These are phyloP conservation scores for Eupithecia vulgata DNA, from an alignment of 2,888 invertebrate species.

Conservation along the genomic window DNA sequence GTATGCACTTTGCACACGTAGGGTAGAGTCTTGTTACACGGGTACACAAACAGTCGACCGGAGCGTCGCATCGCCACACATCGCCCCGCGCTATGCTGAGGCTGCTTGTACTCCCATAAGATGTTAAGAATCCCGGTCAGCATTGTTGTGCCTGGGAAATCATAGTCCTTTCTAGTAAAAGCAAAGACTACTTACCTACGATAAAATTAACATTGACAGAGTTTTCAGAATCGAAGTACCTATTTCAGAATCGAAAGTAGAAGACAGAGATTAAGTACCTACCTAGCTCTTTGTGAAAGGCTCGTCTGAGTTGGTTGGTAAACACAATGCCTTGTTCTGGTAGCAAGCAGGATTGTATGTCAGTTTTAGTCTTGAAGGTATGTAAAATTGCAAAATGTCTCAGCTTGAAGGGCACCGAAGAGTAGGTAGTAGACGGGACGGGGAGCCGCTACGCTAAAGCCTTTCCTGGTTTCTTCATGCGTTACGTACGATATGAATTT, in stretches of 20 bases:
- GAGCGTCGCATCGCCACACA: slow-evolving; percentile 60
- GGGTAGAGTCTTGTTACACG: slow-evolving; percentile 52
- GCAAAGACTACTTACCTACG: too few relatives aligned
- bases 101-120: slow-evolving; percentile 58
- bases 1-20: slow-evolving; percentile 58
- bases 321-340: neutral
- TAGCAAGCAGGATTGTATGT: neutral
- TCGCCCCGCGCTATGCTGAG: slow-evolving; percentile 51
- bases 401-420: too few relatives aligned
- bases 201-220: too few relatives aligned
- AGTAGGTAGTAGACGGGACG: neutral
- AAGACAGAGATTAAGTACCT: neutral
- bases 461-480: too few relatives aligned
- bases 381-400: neutral
- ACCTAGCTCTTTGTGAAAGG: neutral
- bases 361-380: neutral
- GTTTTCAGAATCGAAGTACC: neutral
- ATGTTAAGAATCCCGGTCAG: slow-evolving; percentile 56
- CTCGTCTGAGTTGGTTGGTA: neutral
- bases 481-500: neutral
- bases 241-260: too few relatives aligned
- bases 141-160: slow-evolving; percentile 49
- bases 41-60: slow-evolving; percentile 56
- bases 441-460: neutral
- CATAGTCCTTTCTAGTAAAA: too few relatives aligned